Evolutionary conservation across 2,797 vertebrate species (phyloP).

Genomic region (Darevskia mixta): DNA sequence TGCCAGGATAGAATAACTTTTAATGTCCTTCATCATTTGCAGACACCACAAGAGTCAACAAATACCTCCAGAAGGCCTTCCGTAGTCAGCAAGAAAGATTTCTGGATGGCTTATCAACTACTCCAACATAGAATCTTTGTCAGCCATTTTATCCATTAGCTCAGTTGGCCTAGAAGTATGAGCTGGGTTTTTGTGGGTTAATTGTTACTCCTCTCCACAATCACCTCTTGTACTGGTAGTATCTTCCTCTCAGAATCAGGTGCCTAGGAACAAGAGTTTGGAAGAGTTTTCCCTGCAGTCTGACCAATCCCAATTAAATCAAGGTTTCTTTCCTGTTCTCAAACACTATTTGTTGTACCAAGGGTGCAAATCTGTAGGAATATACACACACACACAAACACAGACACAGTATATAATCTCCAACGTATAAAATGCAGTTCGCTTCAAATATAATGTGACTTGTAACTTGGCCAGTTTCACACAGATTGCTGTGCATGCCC

Average conservation of each 20-base stretch:
- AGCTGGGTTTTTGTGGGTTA: background rate
- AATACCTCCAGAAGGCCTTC: background rate
- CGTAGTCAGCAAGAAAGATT: background rate
- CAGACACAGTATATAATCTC: background rate
- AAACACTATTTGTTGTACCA: constrained; percentile 2
- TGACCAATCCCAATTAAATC: background rate
- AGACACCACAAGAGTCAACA: background rate
- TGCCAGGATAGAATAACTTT: background rate
- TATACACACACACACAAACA: no score
- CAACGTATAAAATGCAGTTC: background rate
- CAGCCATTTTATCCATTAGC: background rate
- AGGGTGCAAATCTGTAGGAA: background rate
- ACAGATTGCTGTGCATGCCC: constrained; percentile 17
- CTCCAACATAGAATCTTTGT: background rate
- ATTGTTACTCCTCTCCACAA: background rate
- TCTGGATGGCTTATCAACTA: background rate
- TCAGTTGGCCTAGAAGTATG: background rate
- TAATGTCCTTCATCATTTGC: no score
- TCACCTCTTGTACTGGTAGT: background rate
- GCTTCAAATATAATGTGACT: constrained; percentile 17
- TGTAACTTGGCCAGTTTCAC: constrained; percentile 29
- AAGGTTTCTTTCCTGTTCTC: background rate
- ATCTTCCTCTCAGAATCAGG: background rate
- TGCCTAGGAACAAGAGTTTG: background rate
- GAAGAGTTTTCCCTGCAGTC: background rate